Percentiles rank a stretch among this genome's conserved stretches.
These are phyloP conservation scores for Rhinella marina DNA, from an alignment of 2,797 vertebrate genomes.

Conservation along the genomic window DNA sequence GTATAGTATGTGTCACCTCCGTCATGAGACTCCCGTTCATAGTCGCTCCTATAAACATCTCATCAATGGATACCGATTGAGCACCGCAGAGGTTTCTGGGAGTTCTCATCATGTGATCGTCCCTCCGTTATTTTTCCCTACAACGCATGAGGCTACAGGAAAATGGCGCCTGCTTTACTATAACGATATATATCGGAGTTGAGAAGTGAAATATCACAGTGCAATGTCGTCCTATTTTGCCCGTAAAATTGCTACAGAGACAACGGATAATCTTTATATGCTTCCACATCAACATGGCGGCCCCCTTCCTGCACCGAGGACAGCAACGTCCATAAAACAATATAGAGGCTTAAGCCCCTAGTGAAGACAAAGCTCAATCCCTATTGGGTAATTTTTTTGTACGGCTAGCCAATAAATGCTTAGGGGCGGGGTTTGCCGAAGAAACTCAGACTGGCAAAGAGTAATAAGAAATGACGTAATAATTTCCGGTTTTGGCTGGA, in stretches of 20 bases:
- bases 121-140: not conserved
- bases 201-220: not conserved
- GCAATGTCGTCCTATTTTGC: not conserved
- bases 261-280: not conserved
- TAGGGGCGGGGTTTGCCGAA: not conserved
- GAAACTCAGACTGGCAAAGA: too few species aligned
- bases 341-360: not conserved
- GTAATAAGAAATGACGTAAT: not conserved
- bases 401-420: not conserved
- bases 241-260: not conserved
- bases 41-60: not conserved
- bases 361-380: too few species aligned
- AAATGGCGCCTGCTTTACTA: not conserved
- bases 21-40: not conserved
- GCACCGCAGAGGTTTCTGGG: not conserved
- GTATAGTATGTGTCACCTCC: not conserved
- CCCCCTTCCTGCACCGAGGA: not conserved
- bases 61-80: not conserved
- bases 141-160: not conserved
- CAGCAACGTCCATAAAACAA: not conserved
- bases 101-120: not conserved
- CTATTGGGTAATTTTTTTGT: not conserved
- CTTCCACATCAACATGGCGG: not conserved
- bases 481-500: not conserved
- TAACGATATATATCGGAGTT: not conserved